Base-by-base conservation (phyloP, 2,113 vertebrate genomes). In the Uria lomvia region DNA sequence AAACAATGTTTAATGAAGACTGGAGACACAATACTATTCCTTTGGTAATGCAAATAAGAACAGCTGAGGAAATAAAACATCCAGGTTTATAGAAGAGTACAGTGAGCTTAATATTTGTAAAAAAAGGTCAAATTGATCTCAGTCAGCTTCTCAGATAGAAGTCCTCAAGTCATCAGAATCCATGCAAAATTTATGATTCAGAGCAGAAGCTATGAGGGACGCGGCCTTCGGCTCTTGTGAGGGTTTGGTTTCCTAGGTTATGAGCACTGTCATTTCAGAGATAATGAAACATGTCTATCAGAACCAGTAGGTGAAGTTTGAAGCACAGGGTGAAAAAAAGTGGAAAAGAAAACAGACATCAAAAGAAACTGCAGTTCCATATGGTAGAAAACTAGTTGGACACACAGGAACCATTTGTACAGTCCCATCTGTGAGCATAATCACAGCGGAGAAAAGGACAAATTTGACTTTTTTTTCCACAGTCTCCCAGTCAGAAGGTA, bases 171-270 rank as follows among this genome's bases (percentile, higher is more conserved):
- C 15, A 68, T 32, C 21, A 78, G 58, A 91, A 76, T 75, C 5
- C 12, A 47, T 26, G 20, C 9, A 87, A 91, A 68, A 72, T 43
- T n/a, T 58, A 75, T 34, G 23, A 77, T 55, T 75, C 20, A 30
- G 45, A 75, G 43, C 15, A 12, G 40, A 92, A 87, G 27, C 8
- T 72, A 30, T 7, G 5, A 67, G 7, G 15, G 8, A 55, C 59
- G 42, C 0, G 1, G 27, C 11, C 12, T 36, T 87, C 0, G 1
- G 22, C 19, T n/a, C 26, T 66, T 80, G 11, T 34, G 21, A 91
- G 18, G 13, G 22, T 53, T 91, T 92, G 27, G 38, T 72, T 92
- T 92, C 27, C 66, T 38, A 14, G 11, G 22, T 63, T 88, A 56
- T 24, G 34, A 65, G 30, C 12, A 72, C 9, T 0, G 0, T 58